phyloP scores from a whole-genome alignment of 2,797 vertebrate genomes.

The Hirundo rustica region DNA sequence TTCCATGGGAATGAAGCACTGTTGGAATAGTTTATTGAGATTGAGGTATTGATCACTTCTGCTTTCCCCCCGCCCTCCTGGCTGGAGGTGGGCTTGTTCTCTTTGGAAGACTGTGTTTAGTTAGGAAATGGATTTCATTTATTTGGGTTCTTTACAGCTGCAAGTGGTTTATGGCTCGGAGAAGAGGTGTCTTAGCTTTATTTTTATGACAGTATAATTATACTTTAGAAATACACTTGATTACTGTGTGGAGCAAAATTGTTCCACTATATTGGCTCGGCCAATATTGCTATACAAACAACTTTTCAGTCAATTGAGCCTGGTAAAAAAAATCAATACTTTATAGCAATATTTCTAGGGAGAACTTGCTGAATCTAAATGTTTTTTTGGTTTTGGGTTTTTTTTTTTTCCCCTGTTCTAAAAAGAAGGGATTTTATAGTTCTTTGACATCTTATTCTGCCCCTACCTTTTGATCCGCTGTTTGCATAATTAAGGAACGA shows the following conservation, averaged over 20 bases:
- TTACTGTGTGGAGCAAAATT: conserved; percentile 82
- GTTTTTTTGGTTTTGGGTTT: conserved; percentile 58
- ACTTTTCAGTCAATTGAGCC: conserved; percentile 98
- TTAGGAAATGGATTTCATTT: conserved; percentile 77
- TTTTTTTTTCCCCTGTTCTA: conserved; percentile 10
- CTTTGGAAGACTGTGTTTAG: conserved; percentile 81
- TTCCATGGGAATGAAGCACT: conserved; percentile 82
- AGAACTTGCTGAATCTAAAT: conserved; percentile 82
- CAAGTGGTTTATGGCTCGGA: conserved; percentile 82
- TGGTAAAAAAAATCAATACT: conserved; percentile 95
- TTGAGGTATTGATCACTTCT: conserved; percentile 90
- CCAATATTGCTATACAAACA: conserved; percentile 98
- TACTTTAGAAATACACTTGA: conserved; percentile 94
- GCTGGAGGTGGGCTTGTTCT: conserved; percentile 66
- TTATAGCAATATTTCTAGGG: conserved; percentile 83
- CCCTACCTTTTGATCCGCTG: background rate
- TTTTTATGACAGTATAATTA: conserved; percentile 98
- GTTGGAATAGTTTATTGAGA: conserved; percentile 90
- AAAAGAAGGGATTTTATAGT: conserved; percentile 53
- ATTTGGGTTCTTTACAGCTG: conserved; percentile 77
- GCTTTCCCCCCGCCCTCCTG: conserved; percentile 69
- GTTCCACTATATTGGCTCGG: conserved; percentile 89
- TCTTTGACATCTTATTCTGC: conserved; percentile 36
- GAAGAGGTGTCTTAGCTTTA: conserved; percentile 88
- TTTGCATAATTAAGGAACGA: conserved; percentile 45